Base-by-base conservation (phyloP, 2,797 vertebrate species). In the Ataeniobius toweri region DNA sequence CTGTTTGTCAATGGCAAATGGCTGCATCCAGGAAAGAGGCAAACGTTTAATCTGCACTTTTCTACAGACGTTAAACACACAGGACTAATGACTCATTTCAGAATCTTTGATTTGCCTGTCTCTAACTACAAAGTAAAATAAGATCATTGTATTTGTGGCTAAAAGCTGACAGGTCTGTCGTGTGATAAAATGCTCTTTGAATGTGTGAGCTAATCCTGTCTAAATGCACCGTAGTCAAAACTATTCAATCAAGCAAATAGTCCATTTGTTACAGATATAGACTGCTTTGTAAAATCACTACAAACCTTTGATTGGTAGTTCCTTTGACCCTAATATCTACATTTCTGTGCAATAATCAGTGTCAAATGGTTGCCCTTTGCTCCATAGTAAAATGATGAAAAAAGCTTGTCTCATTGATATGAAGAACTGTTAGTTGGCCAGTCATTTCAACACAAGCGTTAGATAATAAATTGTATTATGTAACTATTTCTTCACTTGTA, bases 351-450 rank as follows among this genome's bases (percentile, higher is more conserved):
- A 80, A 46, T 75, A 82, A 71, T 53, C 74, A 56, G 31, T 26
- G 39, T 73, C 39, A 76, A 50, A 71, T 26, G 58, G 36, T 76
- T 76, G 44, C 53, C 55, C 58, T 86, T 87, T 80, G 79, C 75
- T 76, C 80, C 51, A 76, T 65, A 69, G 56, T 82, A 24, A 76
- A 82, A 83, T 63, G 18, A n/a, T 36, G 68, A 63, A 65, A 74
- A 16, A 31, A 16, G 13, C 16, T 24, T 22, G 16, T n/a, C 28
- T 75, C 46, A 61, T 58, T 76, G 26, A 44, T 36, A 68, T 69
- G 12, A 69, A 39, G 5, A 48, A 13, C 46, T 79, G 41, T 46
- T 5, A 61, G 22, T 22, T 48, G 13, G 16, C 3, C 0, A 26
- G 26, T 68, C 22, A 77, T 51, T 73, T 70, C 5, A 36, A 79